phyloP scores from a whole-genome alignment of 2,113 vertebrate species.

The Xiphophorus maculatus region DNA sequence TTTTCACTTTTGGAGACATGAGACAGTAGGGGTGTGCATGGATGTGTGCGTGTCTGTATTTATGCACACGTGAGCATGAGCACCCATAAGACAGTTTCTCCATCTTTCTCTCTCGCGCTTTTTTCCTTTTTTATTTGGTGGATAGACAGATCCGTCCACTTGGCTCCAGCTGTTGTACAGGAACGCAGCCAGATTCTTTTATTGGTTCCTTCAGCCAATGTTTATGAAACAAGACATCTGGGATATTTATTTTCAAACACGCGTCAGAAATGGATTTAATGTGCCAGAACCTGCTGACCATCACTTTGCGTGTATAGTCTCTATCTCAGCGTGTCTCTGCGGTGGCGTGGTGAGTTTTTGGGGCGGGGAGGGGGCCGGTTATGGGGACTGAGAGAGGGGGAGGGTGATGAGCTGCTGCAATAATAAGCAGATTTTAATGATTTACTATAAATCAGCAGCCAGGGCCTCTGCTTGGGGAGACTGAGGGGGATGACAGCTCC shows the following conservation, averaged over 20 bases:
- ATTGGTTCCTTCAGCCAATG: constrained; percentile 54
- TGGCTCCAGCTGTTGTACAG: constrained; percentile 66
- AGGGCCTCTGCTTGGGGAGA: constrained; percentile 77
- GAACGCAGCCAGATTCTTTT: constrained; percentile 62
- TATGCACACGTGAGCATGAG: constrained; percentile 58
- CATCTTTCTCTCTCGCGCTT: neutral
- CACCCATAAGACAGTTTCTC: constrained; percentile 58
- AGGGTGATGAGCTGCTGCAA: constrained; percentile 78
- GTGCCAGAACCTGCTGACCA: constrained; percentile 69
- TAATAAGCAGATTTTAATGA: constrained; percentile 83
- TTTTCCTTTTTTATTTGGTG: constrained; percentile 9
- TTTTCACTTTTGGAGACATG: constrained; percentile 65
- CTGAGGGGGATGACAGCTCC: constrained; percentile 78
- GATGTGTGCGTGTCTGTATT: constrained; percentile 46
- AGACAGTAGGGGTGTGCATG: constrained; percentile 54
- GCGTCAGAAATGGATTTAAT: constrained; percentile 67
- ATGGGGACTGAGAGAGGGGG: constrained; percentile 57
- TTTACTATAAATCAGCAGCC: constrained; percentile 80
- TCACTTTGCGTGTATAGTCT: constrained; percentile 43
- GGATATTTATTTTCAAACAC: constrained; percentile 66
- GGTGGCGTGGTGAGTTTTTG: constrained; percentile 54
- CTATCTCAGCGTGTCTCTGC: constrained; percentile 37
- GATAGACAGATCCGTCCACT: constrained; percentile 50
- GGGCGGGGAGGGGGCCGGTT: constrained; percentile 37
- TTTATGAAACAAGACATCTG: constrained; percentile 76